Evolutionary conservation across 2,888 invertebrate genomes (phyloP).

Genomic region (Poecilus cupreus): DNA sequence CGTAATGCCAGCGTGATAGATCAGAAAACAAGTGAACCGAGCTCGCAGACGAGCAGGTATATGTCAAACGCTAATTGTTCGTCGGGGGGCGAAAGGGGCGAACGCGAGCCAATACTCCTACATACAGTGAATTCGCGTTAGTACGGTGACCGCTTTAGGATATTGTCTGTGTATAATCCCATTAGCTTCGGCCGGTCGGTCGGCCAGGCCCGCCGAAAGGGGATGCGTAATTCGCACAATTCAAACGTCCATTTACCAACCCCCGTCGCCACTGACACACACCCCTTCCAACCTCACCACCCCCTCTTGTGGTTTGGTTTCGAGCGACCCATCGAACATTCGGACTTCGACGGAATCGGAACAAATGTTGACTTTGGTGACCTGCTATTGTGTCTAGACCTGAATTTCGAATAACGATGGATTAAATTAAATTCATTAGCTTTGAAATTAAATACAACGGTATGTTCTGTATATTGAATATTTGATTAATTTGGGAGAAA

Average conservation of each 20-base stretch:
- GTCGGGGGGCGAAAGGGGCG: not conserved
- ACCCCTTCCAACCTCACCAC: too few species aligned
- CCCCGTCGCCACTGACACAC: not conserved
- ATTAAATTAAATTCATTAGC: constrained; percentile 32
- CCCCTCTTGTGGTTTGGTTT: constrained; percentile 5
- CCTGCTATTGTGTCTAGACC: constrained; percentile 12
- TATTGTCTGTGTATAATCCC: constrained; percentile 59
- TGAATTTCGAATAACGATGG: not conserved
- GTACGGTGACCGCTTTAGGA: constrained; percentile 59
- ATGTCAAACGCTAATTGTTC: constrained; percentile 58
- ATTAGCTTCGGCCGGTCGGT: constrained; percentile 53
- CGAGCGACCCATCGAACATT: constrained; percentile 35
- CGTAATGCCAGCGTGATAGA: constrained; percentile 55
- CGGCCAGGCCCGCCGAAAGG: constrained; percentile 39
- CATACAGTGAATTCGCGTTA: constrained; percentile 51
- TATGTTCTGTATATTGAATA: not conserved
- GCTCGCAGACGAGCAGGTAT: constrained; percentile 51
- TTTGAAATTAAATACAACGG: constrained; percentile 6
- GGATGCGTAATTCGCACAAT: constrained; percentile 59
- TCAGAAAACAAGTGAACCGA: constrained; percentile 58
- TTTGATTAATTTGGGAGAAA: too few species aligned
- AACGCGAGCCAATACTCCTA: not conserved
- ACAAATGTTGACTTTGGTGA: constrained; percentile 52
- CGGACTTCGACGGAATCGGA: constrained; percentile 34
- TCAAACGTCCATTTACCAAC: constrained; percentile 57